Base-by-base conservation (phyloP, 2,797 vertebrate genomes). In the Pangasius macronema region DNA sequence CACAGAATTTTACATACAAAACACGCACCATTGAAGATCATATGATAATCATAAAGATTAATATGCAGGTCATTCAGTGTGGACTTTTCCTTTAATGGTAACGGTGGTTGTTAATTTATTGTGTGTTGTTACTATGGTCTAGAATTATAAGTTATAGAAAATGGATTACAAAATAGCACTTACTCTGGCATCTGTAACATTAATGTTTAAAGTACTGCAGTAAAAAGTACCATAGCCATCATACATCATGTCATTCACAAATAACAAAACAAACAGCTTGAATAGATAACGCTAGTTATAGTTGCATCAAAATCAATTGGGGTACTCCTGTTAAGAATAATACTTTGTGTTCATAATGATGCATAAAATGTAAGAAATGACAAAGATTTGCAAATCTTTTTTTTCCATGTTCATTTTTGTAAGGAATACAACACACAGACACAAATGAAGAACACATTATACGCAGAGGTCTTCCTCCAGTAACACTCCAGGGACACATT, bases 401-500 rank as follows among this genome's bases (percentile, higher is more conserved):
- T 75, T 72, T 36, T 72, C 11, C 11, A 72, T 39, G 42, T 51
- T 75, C 2, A 53, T 77, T 77, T 73, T 53, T 77, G 27, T 30
- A 53, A 53, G 10, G 4, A 24, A 73, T n/a, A 18, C 22, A 46
- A 75, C 57, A 88, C 65, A 84, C 85, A 91, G 75, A 85, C 39
- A 73, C 39, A 73, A 49, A 46, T 49, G 14, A 57, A 57, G 83
- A 53, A 83, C 68, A 81, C 73, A 83, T 46, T 49, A 84, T 67
- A 87, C 68, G 88, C 67, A 82, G 67, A 70, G 49, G 73, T 83
- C 33, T 81, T 83, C 63, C 39, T 22, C 27, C 24, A 27, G 86
- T 73, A 65, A 86, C 36, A 70, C 85, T 81, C 39, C 30, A 33
- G 73, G 75, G 65, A 86, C 67, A 86, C 65, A 85, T 88, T 92